phyloP scores from a whole-genome alignment of 2,797 vertebrate genomes.

The Schizothorax lantsangensis region DNA sequence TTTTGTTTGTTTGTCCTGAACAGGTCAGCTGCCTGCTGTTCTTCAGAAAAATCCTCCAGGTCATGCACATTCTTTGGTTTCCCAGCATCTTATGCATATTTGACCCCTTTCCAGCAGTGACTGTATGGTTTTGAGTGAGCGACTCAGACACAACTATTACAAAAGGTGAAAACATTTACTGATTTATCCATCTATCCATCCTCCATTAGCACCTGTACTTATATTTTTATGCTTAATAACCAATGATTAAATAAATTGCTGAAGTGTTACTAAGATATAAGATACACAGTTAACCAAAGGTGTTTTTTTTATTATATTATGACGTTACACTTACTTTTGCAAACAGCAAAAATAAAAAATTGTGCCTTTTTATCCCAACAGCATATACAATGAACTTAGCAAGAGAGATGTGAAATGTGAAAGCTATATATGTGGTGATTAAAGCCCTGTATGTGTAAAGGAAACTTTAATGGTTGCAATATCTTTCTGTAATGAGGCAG shows the following conservation, averaged over 20 bases:
- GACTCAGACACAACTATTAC: neutral
- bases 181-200: neutral
- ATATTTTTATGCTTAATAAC: neutral
- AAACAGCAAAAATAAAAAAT: neutral
- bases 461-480: slow-evolving; percentile 49
- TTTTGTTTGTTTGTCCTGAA: neutral
- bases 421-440: slow-evolving; percentile 37
- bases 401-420: slow-evolving; percentile 36
- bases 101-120: neutral
- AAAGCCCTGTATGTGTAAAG: slow-evolving; percentile 20
- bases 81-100: neutral
- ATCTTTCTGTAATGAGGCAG: slow-evolving; percentile 51
- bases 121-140: neutral
- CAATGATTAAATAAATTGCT: neutral
- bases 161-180: neutral
- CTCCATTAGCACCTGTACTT: neutral
- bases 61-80: neutral
- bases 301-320: neutral
- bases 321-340: neutral
- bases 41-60: neutral
- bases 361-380: slow-evolving; percentile 17
- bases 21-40: neutral
- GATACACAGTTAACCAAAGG: neutral
- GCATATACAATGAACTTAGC: slow-evolving; percentile 18
- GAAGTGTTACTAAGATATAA: neutral